phyloP scores from a whole-genome alignment of 1,140 invertebrate genomes.

The Meloidogyne floridensis region DNA sequence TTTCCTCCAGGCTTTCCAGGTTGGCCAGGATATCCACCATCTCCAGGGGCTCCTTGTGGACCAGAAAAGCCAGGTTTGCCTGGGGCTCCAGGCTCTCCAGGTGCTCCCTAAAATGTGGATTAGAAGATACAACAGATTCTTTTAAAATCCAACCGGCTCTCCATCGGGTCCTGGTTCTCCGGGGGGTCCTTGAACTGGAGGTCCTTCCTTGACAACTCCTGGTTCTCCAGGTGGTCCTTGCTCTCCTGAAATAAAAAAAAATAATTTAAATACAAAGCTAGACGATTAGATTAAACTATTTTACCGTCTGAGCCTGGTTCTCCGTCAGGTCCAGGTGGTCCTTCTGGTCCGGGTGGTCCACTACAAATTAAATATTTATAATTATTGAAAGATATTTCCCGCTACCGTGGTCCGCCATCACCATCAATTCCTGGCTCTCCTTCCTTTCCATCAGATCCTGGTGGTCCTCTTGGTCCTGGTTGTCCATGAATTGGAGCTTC shows the following conservation, averaged over 20 bases:
- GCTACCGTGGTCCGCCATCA: background rate
- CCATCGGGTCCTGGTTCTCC: slow-evolving; percentile 22
- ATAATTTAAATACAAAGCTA: background rate
- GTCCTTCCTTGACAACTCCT: slow-evolving; percentile 1
- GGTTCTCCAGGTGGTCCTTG: slow-evolving; percentile 23
- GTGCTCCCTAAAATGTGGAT: background rate
- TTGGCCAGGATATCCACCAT: slow-evolving; percentile 1
- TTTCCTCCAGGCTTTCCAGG: background rate
- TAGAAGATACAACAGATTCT: background rate
- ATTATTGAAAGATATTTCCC: background rate
- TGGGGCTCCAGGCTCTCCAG: background rate
- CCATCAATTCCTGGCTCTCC: slow-evolving; percentile 5
- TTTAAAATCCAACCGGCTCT: slow-evolving; percentile 1
- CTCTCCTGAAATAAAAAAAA: slow-evolving; percentile 20
- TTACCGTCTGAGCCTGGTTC: slow-evolving; percentile 23
- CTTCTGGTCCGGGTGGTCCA: background rate
- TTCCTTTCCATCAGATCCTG: background rate
- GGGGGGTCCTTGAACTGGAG: slow-evolving; percentile 4
- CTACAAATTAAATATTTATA: background rate
- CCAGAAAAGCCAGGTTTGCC: background rate
- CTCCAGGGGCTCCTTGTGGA: background rate
- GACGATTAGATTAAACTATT: background rate
- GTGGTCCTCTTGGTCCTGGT: background rate
- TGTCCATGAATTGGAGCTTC: background rate
- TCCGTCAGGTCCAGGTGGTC: slow-evolving; percentile 19